Evolutionary conservation across 2,797 vertebrate genomes (phyloP), one percentile per base, ranked within the genome.

Genomic region (Mustela erminea): DNA sequence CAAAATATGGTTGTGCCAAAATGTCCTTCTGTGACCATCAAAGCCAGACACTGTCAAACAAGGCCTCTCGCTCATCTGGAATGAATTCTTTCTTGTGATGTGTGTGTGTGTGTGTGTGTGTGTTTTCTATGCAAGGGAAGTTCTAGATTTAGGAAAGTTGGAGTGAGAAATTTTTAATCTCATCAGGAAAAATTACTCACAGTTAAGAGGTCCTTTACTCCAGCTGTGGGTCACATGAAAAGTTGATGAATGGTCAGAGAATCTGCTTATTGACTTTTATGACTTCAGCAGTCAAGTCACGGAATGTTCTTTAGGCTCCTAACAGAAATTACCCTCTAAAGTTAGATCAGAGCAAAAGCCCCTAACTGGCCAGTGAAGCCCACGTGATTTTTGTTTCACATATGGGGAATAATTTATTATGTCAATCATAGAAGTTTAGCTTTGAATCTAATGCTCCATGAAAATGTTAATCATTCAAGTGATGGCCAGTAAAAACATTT

Each of bases 181-280:
- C 87, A 83, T 93, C 66, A 94, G 90, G 93, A 97, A 92, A 96
- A 96, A 74, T 66, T 58, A 82, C 74, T 87, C 43, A 46, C 52
- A 93, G 49, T 35, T 58, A 96, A 94, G 56, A 83, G 83, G 14
- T 74, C 64, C 87, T 81, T 93, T 85, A 68, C 11, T 80, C 43
- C 66, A 86, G 91, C 32, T 93, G 84, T 84, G 87, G 82, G 62
- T 95, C 66, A 87, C 25, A 77, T 32, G 43, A 68, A 75, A 97
- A 23, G 41, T 62, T 91, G 43, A 72, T 23, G 64, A n/a, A 52
- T 43, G 52, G 46, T 80, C 70, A 87, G 5, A 10, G 32, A 87
- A 82, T 83, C 38, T 54, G n/a, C 68, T 92, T 35, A 38, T 21
- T 97, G 87, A 86, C 68, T 85, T 86, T 46, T 78, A 72, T 64